These are phyloP conservation scores for Xiphorhynchus elegans DNA, from an alignment of 2,113 vertebrate genomes.

Conservation along the genomic window DNA sequence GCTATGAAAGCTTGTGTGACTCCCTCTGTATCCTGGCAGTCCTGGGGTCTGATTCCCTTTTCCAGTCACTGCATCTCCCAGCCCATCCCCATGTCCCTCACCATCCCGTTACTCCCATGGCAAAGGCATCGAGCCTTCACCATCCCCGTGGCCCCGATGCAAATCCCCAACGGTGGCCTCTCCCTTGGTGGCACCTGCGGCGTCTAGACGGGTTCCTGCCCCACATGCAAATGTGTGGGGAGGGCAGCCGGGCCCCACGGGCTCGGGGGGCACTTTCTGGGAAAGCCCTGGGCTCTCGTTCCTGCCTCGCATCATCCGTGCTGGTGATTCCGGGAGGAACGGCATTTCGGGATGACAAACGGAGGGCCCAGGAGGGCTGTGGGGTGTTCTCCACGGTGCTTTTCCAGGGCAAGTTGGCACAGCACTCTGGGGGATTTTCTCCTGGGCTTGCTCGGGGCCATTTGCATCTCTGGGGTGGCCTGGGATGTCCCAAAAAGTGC, in stretches of 20 bases:
- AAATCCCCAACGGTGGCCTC: neutral
- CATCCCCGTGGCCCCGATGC: rapidly evolving
- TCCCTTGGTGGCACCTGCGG: neutral
- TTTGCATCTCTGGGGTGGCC: neutral
- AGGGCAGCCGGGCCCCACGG: rapidly evolving
- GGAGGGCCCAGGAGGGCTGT: rapidly evolving
- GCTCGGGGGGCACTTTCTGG: neutral
- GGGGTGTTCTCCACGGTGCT: neutral
- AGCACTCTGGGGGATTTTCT: neutral
- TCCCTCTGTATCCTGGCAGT: neutral
- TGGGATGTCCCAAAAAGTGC: neutral
- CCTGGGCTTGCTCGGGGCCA: rapidly evolving
- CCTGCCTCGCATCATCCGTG: rapidly evolving
- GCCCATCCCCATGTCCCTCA: neutral
- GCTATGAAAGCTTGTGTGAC: rapidly evolving
- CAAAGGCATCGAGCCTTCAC: rapidly evolving
- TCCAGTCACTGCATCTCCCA: rapidly evolving
- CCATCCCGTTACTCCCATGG: rapidly evolving
- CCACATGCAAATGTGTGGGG: neutral
- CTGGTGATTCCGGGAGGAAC: too few relatives aligned
- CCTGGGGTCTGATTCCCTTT: neutral
- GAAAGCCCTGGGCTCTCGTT: neutral
- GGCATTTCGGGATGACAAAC: rapidly evolving
- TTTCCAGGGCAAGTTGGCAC: neutral
- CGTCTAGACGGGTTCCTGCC: constrained; percentile 40